Evolutionary conservation across 1,140 invertebrate genomes (phyloP), one percentile per base, ranked within the genome.

Genomic region (Saccostrea cuccullata): DNA sequence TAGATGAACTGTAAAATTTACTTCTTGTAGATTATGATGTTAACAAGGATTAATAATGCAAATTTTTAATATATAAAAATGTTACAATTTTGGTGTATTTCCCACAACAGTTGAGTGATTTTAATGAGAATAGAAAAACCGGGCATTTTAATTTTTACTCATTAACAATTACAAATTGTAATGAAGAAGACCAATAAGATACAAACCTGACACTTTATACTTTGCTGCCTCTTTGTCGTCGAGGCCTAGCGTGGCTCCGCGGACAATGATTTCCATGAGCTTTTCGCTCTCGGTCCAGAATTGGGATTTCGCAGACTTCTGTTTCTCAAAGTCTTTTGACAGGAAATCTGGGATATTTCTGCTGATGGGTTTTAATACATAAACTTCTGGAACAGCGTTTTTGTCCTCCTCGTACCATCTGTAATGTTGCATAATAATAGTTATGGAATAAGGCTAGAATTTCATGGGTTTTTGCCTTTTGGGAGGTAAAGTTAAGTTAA

Each of bases 401-500:
- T 95, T 95, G 90, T 97, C 96, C 55, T 96, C 93, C 55, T 93
- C 93, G 92, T 96, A 97, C 97, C 97, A 98, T 95, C 97, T 96
- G 56, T n/a, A 82, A 60, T 23, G 30, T 11, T 84, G 47, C 47
- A 47, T 47, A 47, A 47, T 6, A 47, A 47, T 47, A 47, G 9
- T 9, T 47, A 9, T 8, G 9, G 47, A 47, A 47, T 47, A 47
- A 6, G 47, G 47, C 47, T 6, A 8, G 47, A 47, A 47, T 47
- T 36, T 47, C 47, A 47, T 47, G 47, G 47, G 9, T 47, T n/a
- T n/a, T n/a, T n/a, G n/a, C n/a, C n/a, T 47, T 47, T 47, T 47
- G 47, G 47, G 47, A 47, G 47, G 47, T 6, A 6, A 47, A 47
- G 47, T 47, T 9, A 8, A 47, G 5, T 47, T 47, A 47, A 36